Evolutionary conservation across 2,888 invertebrate genomes (phyloP), one percentile per base, ranked within the genome.

Genomic region (Cerastis leucographa): DNA sequence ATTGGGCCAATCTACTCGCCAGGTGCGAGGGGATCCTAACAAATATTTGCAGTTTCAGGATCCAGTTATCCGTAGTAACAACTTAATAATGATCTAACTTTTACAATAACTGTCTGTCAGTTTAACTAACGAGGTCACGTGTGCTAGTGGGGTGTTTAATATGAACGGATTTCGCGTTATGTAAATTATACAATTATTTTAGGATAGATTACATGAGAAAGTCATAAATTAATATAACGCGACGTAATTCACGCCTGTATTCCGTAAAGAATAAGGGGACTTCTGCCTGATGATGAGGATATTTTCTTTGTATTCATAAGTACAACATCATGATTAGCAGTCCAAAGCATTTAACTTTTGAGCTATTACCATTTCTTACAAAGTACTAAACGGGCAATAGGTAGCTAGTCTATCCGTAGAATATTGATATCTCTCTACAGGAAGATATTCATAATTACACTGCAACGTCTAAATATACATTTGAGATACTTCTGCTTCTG

Each of bases 1-100:
- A 95, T 96, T 95, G 94, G 84, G 94, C 91, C 94, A 96, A 95
- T 96, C 89, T 69, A 74, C 85, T 81, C 92, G 94, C 94, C 94
- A 94, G 83, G 86, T 80, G 85, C 76, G 82, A 80, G 85, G 83
- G 92, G 90, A 88, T 90, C 90, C 89, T 91, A 91, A 92, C 92
- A 93, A 94, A 94, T 95, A 92, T 94, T 95, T 94, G 94, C 93
- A 90, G 92, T 89, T 91, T 89, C 89, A 87, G 87, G 76, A 86
- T 86, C 87, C 73, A 85, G 87, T 85, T 89, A 78, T 88, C 81
- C 86, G 35, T 59, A 42, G 69, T 84, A 87, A 77, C 85, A 87
- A 86, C 81, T 88, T 87, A 82, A 82, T 87, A 87, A 88, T 62
- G 84, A 88, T 71, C 79, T 79, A 87, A 88, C 77, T 87, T 87